Evolutionary conservation across 2,113 vertebrate species (phyloP), one percentile per base, ranked within the genome.

Genomic region (Stercorarius parasiticus): DNA sequence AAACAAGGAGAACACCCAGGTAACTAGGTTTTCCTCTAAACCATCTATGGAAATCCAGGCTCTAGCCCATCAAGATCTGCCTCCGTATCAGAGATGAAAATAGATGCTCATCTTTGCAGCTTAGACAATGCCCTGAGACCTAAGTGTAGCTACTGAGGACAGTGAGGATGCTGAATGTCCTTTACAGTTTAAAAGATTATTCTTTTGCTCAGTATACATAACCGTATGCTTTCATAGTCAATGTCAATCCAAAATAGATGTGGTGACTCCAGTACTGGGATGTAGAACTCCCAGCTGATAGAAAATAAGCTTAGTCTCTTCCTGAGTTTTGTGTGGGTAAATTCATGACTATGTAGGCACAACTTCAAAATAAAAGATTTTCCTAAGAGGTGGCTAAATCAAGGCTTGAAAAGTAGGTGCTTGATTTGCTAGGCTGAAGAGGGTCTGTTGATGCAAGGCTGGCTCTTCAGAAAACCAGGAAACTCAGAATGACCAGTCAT

Each of bases 321-420:
- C 59, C 52, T 4, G 7, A 32, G 13, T 4, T 32, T 1, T 66
- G 8, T 17, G 29, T 21, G 20, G 13, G 22, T 42, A 38, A 6
- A 9, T 74, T 62, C 0, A 0, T 71, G 27, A 53, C 0, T 1
- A 29, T 6, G 7, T 38, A 65, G 53, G 18, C 19, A 45, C 22
- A 72, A 13, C 7, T 76, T 55, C 27, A 82, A 50, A 74, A 40
- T 0, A 23, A 21, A 47, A 70, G 40, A 25, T 50, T 82, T 78
- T 59, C n/a, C 15, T 40, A 27, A 45, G 18, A 53, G 5, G 26
- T 38, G 42, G 6, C 5, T 53, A 70, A 45, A 2, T 55, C 22
- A 52, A 0, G 30, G 25, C 11, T 50, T 95, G 61, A 67, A 82
- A 53, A 0, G 0, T 9, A 42, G 5, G 2, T 43, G 29, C 23